Conservation (phyloP, 1,140 invertebrate genomes). For the Venustaconcha ellipsiformis region DNA sequence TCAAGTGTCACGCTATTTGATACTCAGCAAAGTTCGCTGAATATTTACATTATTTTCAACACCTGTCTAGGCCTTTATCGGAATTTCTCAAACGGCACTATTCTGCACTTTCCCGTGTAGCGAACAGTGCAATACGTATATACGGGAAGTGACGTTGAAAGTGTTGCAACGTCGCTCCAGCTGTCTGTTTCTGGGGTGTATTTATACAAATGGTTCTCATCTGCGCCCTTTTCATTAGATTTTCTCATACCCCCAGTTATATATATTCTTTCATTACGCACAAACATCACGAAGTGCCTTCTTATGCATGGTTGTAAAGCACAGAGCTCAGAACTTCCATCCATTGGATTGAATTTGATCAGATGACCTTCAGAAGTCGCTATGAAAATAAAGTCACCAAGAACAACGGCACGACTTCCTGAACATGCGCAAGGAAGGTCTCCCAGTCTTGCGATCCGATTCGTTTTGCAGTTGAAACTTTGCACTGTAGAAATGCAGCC, state of each 20-base stretch:
- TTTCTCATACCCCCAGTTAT: constrained; percentile 16
- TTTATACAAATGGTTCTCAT: constrained; percentile 7
- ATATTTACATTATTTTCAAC: too few species aligned
- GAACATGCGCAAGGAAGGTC: constrained; percentile 20
- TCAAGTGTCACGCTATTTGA: too few species aligned
- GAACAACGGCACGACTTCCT: constrained; percentile 17
- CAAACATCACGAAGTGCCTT: constrained; percentile 22
- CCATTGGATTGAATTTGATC: constrained; percentile 21
- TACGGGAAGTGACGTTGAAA: constrained; percentile 11
- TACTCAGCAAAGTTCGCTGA: too few species aligned
- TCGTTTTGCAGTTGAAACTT: constrained; percentile 10
- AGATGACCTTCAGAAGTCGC: constrained; percentile 26
- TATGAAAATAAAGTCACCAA: constrained; percentile 16
- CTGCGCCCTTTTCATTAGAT: not conserved
- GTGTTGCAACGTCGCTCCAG: constrained; percentile 17
- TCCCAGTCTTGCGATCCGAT: not conserved
- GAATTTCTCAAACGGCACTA: constrained; percentile 15
- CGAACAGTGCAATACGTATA: constrained; percentile 15
- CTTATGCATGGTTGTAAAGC: constrained; percentile 13
- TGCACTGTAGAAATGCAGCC: constrained; percentile 15
- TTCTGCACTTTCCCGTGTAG: constrained; percentile 18
- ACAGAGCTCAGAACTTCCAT: constrained; percentile 15
- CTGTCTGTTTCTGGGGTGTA: constrained; percentile 24
- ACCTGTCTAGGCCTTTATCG: too few species aligned
- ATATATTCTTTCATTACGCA: constrained; percentile 21